These are phyloP conservation scores for Cancer borealis DNA, from an alignment of 2,888 invertebrate species.

Conservation along the genomic window DNA sequence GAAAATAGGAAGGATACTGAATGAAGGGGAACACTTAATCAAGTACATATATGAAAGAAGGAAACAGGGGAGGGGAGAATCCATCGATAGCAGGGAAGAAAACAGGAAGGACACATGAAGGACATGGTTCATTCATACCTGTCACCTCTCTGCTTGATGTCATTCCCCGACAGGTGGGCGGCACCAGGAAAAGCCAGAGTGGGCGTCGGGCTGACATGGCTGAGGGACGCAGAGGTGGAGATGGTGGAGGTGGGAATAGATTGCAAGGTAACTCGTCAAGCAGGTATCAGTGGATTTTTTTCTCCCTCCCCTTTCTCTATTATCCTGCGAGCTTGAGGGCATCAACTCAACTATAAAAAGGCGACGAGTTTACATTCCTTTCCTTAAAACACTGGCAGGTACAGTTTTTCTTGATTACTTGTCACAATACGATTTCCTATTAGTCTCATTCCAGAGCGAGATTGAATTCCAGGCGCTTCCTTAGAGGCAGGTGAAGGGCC, in stretches of 20 bases:
- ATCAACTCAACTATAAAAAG: background rate
- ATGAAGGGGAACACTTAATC: background rate
- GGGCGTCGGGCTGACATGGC: conserved; percentile 9
- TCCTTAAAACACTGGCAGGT: background rate
- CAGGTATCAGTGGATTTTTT: background rate
- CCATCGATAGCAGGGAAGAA: background rate
- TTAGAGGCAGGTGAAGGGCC: background rate
- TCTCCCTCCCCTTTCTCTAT: background rate
- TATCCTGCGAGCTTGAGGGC: background rate
- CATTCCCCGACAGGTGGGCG: background rate
- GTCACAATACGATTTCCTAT: background rate
- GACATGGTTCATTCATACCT: conserved; percentile 25
- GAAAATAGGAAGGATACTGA: background rate
- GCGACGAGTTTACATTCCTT: background rate
- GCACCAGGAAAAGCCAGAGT: conserved; percentile 22
- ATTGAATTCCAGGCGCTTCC: background rate
- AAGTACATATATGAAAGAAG: background rate
- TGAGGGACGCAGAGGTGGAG: background rate
- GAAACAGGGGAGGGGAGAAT: background rate
- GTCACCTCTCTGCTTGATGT: background rate
- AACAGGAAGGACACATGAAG: background rate
- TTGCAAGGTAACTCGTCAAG: background rate
- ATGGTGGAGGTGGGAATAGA: background rate
- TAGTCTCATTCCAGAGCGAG: background rate
- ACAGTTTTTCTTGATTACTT: background rate